Evolutionary conservation across 2,888 invertebrate species (phyloP), one percentile per base, ranked within the genome.

Genomic region (Caenorhabditis sp.): DNA sequence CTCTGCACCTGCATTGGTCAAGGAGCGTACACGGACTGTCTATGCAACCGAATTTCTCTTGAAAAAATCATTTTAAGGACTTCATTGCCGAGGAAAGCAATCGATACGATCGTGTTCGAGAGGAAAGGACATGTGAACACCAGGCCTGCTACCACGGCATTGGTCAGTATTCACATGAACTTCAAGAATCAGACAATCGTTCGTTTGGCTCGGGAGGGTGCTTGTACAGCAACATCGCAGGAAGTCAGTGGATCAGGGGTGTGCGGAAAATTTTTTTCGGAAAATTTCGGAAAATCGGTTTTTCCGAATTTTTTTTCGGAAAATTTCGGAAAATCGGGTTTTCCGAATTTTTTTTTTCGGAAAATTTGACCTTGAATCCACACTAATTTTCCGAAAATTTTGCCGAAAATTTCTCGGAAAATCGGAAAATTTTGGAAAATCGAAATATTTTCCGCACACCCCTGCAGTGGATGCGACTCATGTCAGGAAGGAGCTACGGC

Each of bases 141-240:
- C 2, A 17, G 20, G 11, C 11, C 13, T 5, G 45, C 45, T 11
- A 45, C 45, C 9, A 45, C 45, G 5, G 45, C 17, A 17, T 45
- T 45, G 45, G 45, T 45, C 20, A 45, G 45, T 22, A 22, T 45
- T 17, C 45, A 45, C 20, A 4, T 45, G 20, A 45, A 45, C 20
- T 45, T 45, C 45, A 22, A 9, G 20, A 45, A 45, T 13, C 45
- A 45, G 15, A 45, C 20, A 4, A 20, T 45, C 22, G 5, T 4
- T 3, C 45, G 45, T 45, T 17, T 22, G 17, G 45, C 45, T 45
- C 45, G 45, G 45, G 45, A 45, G 45, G 45, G 45, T 45, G 20
- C 22, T 15, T 20, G 45, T 6, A 22, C 9, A 22, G 45, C 45
- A 45, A 17, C 17, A 7, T 45, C 45, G 2, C 45, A 45, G 9